Evolutionary conservation across 2,113 vertebrate species (phyloP), one percentile per base, ranked within the genome.

Genomic region (Halichoerus grypus): DNA sequence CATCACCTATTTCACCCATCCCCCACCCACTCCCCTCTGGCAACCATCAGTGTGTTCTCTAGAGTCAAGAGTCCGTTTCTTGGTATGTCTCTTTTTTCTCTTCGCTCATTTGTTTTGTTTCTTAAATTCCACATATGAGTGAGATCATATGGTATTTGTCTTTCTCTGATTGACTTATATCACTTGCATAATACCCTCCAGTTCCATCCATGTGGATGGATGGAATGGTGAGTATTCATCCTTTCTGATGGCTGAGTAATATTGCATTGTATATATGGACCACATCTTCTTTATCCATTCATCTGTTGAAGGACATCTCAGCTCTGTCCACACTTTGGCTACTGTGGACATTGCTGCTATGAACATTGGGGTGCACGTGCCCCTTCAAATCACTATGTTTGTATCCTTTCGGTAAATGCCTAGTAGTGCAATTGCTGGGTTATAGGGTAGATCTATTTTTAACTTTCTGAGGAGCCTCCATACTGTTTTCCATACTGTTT

Each of bases 201-300:
- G 26, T 9, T 49, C 24, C 14, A 49, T 1, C 42, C 15, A 31
- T 7, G 0, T 77, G 0, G 1, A 5, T 9, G 42, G 26, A 49
- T 36, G 36, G 36, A 77, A 77, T 16, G 42, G 26, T 7, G 31
- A 49, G 42, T 31, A 18, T 77, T 31, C 13, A 7, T 77, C 4
- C 42, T 31, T 77, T 49, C 8, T 31, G 1, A 5, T 18, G 74
- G 14, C 26, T 16, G 26, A 49, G 15, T 10, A 71, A 36, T 18
- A 21, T 10, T 36, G 18, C 67, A 5, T 5, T 36, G 33, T 36
- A 4, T 36, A 1, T 10, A 71, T 49, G 4, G 1, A 1, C 42
- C 42, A 31, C 26, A 8, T 49, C 42, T 28, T 49, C 72, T 49
- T 18, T 10, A 49, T 49, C 7, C 14, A 31, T 4, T 28, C 72